These are phyloP conservation scores for Crypturellus tataupa DNA, from an alignment of 2,797 vertebrate species.

Conservation along the genomic window DNA sequence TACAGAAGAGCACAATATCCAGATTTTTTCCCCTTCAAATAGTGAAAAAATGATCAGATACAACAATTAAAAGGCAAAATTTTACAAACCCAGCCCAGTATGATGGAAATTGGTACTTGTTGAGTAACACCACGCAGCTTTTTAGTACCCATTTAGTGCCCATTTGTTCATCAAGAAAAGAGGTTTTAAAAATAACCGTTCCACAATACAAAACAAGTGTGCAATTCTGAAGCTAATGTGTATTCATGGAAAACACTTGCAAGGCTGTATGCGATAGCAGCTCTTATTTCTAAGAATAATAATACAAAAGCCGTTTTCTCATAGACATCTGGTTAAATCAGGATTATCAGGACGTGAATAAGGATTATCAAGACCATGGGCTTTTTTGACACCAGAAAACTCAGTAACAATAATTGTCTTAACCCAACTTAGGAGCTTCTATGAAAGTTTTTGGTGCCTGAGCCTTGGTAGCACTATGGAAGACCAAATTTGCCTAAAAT, in stretches of 20 bases:
- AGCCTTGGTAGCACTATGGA: neutral
- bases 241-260: neutral
- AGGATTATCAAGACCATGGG: neutral
- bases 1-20: rapidly evolving
- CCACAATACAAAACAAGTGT: neutral
- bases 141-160: neutral
- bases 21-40: neutral
- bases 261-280: neutral
- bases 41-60: neutral
- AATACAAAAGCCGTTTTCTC: neutral
- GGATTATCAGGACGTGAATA: neutral
- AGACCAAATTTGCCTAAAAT: neutral
- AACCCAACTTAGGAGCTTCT: neutral
- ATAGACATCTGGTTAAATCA: rapidly evolving
- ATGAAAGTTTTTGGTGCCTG: neutral
- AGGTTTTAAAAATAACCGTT: neutral
- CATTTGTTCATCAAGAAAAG: neutral
- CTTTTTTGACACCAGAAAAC: neutral
- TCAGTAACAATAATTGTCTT: neutral
- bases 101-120: neutral
- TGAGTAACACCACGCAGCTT: neutral
- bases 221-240: neutral
- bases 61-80: neutral
- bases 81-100: neutral
- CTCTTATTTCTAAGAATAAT: neutral